Base-by-base conservation (phyloP, 2,888 invertebrate species). In the Hydrotaea diabolus region DNA sequence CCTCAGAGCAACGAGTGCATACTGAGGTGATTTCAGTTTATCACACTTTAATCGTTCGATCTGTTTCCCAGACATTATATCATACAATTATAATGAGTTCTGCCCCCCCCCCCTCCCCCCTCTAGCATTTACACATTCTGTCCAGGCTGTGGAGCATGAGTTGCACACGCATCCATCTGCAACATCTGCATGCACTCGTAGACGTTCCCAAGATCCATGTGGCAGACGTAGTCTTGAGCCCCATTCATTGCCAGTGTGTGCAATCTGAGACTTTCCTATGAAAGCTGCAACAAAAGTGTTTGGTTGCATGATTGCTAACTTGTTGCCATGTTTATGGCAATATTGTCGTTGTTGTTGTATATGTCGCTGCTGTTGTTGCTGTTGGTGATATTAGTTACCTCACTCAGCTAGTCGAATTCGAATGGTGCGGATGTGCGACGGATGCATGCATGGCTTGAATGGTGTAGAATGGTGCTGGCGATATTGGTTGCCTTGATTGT, bases 251-350 rank as follows among this genome's bases (percentile, higher is more conserved):
- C 7, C 31, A 4, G 31, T 31, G 31, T 31, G 31, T 31, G 31
- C n/a, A n/a, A n/a, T 31, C 77, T 73, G 69, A 77, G 46, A 72
- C 71, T 72, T 69, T 77, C 11, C 19, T n/a, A 49, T 49, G 49
- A 49, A 49, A 49, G 49, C 49, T 15, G 43, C 31, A 31, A 31
- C 21, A 46, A 69, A 69, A 23, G 21, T 46, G 46, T 69, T 43
- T 1, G 31, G 13, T 69, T 21, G 69, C 46, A 43, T 69, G 19
- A 15, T 15, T 69, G 66, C 62, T 23, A 62, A 62, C 31, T 31
- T 62, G 62, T 62, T 62, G n/a, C 17, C 4, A 39, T 57, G 36
- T 31, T 31, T 31, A 2, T 7, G 7, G n/a, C n/a, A n/a, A 4
- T 31, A 17, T 62, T 62, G 17, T 36, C 17, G 62, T 62, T 3